phyloP scores from a whole-genome alignment of 2,113 vertebrate genomes.

The Petroica traversi region DNA sequence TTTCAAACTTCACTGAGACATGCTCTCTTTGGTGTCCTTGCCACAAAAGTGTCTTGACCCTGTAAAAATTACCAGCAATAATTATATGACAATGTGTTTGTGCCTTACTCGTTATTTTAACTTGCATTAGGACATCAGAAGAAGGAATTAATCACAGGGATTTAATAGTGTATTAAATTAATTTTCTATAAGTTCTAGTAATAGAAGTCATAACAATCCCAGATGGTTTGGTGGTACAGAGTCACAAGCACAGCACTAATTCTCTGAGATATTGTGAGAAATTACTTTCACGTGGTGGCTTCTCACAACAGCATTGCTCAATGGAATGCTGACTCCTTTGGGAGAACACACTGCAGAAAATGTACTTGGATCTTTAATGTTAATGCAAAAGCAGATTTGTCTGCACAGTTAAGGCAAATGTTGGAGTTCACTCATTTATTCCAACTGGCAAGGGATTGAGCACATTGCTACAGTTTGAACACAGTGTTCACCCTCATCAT shows the following conservation, averaged over 20 bases:
- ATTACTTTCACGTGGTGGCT: background rate
- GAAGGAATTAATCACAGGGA: background rate
- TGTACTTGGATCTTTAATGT: background rate
- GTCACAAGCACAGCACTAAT: background rate
- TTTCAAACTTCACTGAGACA: background rate
- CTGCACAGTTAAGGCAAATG: rapidly evolving
- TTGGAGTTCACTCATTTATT: background rate
- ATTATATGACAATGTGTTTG: background rate
- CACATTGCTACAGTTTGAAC: background rate
- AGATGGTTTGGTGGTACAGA: background rate
- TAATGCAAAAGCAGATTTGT: background rate
- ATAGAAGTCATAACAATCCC: background rate
- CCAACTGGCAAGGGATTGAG: background rate
- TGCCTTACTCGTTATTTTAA: background rate
- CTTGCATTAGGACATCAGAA: background rate
- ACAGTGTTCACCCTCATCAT: background rate
- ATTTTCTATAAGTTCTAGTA: background rate
- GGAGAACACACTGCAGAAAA: background rate
- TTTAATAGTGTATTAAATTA: background rate
- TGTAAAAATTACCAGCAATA: background rate
- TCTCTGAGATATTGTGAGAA: background rate
- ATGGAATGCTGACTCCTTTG: background rate
- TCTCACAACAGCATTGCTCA: background rate
- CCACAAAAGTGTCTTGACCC: background rate
- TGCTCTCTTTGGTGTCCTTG: background rate